Conservation (phyloP, 2,797 vertebrate species). For the Hoplostethus atlanticus region DNA sequence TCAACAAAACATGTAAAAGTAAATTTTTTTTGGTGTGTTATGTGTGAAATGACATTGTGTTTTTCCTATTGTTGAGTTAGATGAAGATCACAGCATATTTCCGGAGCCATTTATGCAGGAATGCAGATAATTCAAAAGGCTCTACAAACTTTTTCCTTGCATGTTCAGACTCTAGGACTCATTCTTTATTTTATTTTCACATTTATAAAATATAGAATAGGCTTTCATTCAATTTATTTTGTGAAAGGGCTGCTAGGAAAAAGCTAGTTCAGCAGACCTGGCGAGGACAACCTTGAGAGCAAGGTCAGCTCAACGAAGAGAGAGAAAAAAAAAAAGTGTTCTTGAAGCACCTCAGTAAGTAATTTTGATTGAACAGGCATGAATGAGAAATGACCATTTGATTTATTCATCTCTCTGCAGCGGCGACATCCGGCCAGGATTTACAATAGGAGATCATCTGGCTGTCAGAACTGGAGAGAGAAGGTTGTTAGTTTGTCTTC, state of each 20-base stretch:
- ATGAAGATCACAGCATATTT: too few species aligned
- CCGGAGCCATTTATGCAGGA: too few species aligned
- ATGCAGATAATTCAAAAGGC: too few species aligned
- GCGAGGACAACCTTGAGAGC: conserved; percentile 34
- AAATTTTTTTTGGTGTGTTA: too few species aligned
- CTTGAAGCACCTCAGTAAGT: conserved; percentile 37
- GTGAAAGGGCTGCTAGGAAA: background rate
- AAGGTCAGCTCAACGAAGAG: conserved; percentile 10
- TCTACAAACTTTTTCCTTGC: too few species aligned
- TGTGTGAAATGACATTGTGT: too few species aligned
- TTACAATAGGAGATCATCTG: conserved; percentile 37
- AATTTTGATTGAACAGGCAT: conserved; percentile 45
- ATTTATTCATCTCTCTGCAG: conserved; percentile 48
- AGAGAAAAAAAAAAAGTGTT: background rate
- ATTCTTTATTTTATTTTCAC: too few species aligned
- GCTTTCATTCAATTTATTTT: background rate
- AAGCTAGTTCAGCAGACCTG: background rate
- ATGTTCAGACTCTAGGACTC: too few species aligned
- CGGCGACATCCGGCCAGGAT: conserved; percentile 29
- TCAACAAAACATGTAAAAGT: too few species aligned
- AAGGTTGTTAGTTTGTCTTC: background rate
- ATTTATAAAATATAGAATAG: too few species aligned
- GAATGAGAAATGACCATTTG: conserved; percentile 50
- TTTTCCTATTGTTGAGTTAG: too few species aligned
- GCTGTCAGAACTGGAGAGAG: conserved; percentile 15